These are phyloP conservation scores for Gouania willdenowi DNA, from an alignment of 2,797 vertebrate species.

Conservation along the genomic window DNA sequence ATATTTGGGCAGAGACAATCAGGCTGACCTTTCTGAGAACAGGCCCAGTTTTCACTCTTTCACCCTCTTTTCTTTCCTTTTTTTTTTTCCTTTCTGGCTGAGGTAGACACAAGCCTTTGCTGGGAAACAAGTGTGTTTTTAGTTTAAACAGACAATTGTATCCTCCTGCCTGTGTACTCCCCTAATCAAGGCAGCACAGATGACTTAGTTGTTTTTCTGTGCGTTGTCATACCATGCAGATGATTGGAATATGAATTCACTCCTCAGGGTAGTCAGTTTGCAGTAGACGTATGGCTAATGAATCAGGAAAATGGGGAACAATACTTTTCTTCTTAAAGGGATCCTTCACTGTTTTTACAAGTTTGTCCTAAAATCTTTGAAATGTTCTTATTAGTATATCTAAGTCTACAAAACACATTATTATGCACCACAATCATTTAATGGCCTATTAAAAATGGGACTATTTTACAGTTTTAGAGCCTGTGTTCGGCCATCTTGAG, in stretches of 20 bases:
- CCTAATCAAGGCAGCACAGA: constrained; percentile 63
- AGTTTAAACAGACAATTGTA: constrained; percentile 54
- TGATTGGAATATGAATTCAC: constrained; percentile 67
- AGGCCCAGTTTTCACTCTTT: constrained; percentile 65
- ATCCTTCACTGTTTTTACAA: too few species aligned
- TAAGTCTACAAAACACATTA: too few species aligned
- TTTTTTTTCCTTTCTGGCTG: constrained; percentile 18
- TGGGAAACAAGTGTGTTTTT: constrained; percentile 41
- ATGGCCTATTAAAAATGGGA: too few species aligned
- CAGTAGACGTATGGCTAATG: constrained; percentile 50
- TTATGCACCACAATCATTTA: too few species aligned
- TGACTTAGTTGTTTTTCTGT: constrained; percentile 55
- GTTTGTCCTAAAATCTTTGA: too few species aligned
- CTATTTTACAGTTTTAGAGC: too few species aligned
- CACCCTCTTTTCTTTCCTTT: constrained; percentile 29
- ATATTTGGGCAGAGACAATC: constrained; percentile 82
- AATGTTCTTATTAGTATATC: too few species aligned
- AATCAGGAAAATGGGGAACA: constrained; percentile 34
- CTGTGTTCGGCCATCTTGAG: too few species aligned
- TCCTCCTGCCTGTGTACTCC: constrained; percentile 57
- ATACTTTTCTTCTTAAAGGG: too few species aligned
- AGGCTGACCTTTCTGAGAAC: constrained; percentile 80
- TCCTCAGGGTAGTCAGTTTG: constrained; percentile 60
- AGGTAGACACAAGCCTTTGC: constrained; percentile 48
- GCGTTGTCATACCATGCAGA: constrained; percentile 58